Conservation (phyloP, 2,797 vertebrate species). For the Coranthus polyacanthus region DNA sequence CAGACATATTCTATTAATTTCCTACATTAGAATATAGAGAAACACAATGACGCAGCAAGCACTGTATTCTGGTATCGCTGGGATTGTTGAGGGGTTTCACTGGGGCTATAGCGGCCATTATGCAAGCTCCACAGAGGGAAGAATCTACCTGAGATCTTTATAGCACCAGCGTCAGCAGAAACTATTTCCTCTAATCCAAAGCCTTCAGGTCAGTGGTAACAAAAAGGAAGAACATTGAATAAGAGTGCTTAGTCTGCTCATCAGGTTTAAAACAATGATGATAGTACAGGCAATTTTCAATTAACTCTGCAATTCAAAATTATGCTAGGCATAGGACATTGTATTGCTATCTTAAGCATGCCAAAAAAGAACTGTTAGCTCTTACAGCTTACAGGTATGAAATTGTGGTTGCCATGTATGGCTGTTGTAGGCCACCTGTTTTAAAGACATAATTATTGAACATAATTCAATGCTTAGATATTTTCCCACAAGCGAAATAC, state of each 20-base stretch:
- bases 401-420: no score
- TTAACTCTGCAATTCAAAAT: no score
- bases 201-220: not conserved
- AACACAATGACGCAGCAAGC: not conserved
- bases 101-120: not conserved
- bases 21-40: not conserved
- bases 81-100: not conserved
- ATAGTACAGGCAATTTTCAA: no score
- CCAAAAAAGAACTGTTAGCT: no score
- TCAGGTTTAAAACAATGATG: no score
- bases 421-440: no score
- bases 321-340: no score
- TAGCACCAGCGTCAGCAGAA: conserved; percentile 10
- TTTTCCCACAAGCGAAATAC: not conserved
- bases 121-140: conserved; percentile 2
- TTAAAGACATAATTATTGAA: no score
- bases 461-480: no score
- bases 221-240: not conserved
- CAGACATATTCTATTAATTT: not conserved
- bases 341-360: no score
- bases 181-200: not conserved
- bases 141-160: not conserved
- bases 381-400: no score
- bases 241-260: not conserved
- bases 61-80: conserved; percentile 7